These are phyloP conservation scores for Phocoena sinus DNA, from an alignment of 2,113 vertebrate genomes.

Conservation along the genomic window DNA sequence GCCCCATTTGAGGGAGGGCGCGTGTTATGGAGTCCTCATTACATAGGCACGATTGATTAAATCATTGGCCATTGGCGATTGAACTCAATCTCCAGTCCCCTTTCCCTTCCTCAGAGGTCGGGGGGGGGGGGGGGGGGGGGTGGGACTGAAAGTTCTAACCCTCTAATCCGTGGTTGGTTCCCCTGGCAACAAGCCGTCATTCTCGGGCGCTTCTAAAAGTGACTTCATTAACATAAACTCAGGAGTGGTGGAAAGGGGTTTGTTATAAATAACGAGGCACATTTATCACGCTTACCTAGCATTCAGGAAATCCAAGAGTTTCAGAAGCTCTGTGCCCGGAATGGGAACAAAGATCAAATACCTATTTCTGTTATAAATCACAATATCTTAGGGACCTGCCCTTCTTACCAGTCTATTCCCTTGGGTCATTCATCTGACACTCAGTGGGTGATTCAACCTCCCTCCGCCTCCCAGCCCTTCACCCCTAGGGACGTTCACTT, in stretches of 20 bases:
- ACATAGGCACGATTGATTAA: background rate
- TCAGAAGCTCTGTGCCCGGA: background rate
- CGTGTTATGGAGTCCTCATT: background rate
- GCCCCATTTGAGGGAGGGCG: too few relatives aligned
- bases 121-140: rapidly evolving
- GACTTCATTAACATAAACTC: background rate
- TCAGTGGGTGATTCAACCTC: background rate
- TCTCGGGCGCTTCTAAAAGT: background rate
- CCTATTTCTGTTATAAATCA: background rate
- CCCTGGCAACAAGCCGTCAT: background rate
- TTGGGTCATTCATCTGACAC: background rate
- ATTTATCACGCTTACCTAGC: background rate
- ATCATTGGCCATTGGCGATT: background rate
- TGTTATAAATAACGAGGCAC: background rate
- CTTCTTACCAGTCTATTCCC: background rate
- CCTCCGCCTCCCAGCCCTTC: background rate
- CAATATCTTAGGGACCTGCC: background rate
- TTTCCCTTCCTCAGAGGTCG: background rate
- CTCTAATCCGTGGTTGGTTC: rapidly evolving
- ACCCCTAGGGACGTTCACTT: background rate
- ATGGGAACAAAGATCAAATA: background rate
- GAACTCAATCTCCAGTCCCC: background rate
- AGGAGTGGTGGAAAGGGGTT: background rate
- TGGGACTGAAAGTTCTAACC: background rate
- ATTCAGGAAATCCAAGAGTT: background rate